Percentiles rank a stretch among this genome's conserved stretches.
Evolutionary conservation across 2,113 vertebrate species (phyloP).

Genomic region (Riparia riparia): DNA sequence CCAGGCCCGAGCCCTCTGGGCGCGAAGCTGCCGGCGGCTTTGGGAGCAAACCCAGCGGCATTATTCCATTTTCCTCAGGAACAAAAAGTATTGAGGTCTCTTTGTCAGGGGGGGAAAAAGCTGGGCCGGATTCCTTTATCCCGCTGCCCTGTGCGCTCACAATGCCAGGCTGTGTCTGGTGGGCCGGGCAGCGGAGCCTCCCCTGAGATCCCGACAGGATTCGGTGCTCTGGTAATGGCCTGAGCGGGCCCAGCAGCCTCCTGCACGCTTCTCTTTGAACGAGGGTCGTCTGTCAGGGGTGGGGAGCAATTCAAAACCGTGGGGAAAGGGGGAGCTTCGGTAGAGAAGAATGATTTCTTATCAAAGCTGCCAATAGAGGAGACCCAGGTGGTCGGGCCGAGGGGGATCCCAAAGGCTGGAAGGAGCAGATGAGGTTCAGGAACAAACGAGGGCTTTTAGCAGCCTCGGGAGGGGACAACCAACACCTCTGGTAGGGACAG

Average conservation of each 20-base stretch:
- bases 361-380: slow-evolving; percentile 82
- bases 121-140: slow-evolving; percentile 44
- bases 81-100: slow-evolving; percentile 47
- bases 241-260: slow-evolving; percentile 35
- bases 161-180: slow-evolving; percentile 47
- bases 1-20: not conserved
- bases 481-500: slow-evolving; percentile 76
- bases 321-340: slow-evolving; percentile 74
- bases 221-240: slow-evolving; percentile 61
- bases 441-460: slow-evolving; percentile 65
- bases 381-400: slow-evolving; percentile 81
- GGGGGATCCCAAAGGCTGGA: slow-evolving; percentile 54
- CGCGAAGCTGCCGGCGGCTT: not conserved
- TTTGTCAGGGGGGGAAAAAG: slow-evolving; percentile 5
- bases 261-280: slow-evolving; percentile 83
- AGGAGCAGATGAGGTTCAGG: slow-evolving; percentile 69
- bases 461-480: slow-evolving; percentile 78
- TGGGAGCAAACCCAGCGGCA: not conserved
- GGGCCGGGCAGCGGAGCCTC: slow-evolving; percentile 25
- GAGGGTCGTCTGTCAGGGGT: slow-evolving; percentile 83
- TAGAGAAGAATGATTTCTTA: slow-evolving; percentile 78
- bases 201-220: slow-evolving; percentile 46
- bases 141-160: not conserved
- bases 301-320: slow-evolving; percentile 90
- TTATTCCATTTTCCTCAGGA: not conserved